Conservation (phyloP, 2,113 vertebrate species). For the Syrmaticus mikado region DNA sequence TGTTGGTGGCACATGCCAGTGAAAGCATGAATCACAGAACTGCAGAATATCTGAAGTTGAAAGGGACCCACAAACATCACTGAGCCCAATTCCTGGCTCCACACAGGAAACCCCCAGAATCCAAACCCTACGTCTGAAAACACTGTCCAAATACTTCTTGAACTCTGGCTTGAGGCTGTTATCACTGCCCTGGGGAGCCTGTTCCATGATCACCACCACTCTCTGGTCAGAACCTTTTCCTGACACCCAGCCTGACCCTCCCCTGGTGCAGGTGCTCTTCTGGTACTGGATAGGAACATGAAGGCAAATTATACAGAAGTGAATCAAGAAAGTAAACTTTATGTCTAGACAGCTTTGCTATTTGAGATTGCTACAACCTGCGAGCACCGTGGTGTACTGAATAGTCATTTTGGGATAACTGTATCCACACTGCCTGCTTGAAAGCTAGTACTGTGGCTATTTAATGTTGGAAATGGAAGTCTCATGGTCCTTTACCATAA, state of each 20-base stretch:
- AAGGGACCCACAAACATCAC: background rate
- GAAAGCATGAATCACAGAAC: background rate
- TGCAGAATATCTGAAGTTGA: background rate
- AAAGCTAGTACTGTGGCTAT: background rate
- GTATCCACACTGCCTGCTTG: rapidly evolving
- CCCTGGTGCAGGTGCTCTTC: background rate
- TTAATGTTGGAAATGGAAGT: background rate
- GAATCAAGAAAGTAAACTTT: background rate
- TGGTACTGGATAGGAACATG: background rate
- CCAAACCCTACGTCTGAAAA: background rate
- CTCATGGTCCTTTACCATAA: background rate
- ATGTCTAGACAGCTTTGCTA: background rate
- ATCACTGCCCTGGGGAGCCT: background rate
- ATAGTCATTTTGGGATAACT: background rate
- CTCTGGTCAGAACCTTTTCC: background rate
- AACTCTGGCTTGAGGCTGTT: background rate
- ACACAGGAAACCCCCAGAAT: background rate
- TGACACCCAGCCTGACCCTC: background rate
- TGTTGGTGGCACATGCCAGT: background rate
- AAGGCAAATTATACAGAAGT: background rate
- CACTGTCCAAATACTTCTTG: background rate
- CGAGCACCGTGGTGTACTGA: background rate
- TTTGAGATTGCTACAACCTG: background rate
- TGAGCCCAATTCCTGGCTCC: too few relatives aligned
- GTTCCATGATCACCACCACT: too few relatives aligned